A percentile compares a stretch with the other conserved stretches of the same genome.
These are phyloP conservation scores for Cyprinodon tularosa DNA, from an alignment of 2,113 vertebrate genomes.

Conservation along the genomic window DNA sequence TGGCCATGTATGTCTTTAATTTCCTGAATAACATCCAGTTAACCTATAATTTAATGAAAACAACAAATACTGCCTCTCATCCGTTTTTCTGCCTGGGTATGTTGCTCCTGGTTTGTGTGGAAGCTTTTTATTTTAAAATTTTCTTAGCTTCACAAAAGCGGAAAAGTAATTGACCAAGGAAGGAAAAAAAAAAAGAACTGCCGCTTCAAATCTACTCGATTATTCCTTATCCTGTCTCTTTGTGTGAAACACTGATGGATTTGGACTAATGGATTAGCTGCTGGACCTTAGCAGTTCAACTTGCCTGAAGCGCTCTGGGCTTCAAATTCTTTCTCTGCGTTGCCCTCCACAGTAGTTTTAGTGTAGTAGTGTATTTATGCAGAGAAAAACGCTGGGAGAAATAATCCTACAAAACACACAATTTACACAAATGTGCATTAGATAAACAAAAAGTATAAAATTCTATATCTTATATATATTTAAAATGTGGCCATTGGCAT, in stretches of 20 bases:
- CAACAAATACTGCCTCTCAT: background rate
- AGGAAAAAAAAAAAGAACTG: slow-evolving; percentile 28
- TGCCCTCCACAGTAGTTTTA: slow-evolving; percentile 23
- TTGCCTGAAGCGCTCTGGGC: slow-evolving; percentile 50
- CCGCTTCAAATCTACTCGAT: slow-evolving; percentile 51
- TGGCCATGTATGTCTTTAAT: slow-evolving; percentile 12
- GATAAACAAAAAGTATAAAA: slow-evolving; percentile 9
- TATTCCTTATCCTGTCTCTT: slow-evolving; percentile 40
- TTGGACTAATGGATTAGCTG: slow-evolving; percentile 59
- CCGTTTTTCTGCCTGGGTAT: background rate
- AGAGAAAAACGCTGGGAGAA: slow-evolving; percentile 18
- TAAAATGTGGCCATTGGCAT: slow-evolving; percentile 1
- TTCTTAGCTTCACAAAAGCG: background rate
- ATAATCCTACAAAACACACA: background rate
- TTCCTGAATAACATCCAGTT: slow-evolving; percentile 15
- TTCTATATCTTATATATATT: background rate
- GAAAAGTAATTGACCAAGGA: slow-evolving; percentile 33
- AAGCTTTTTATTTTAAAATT: background rate
- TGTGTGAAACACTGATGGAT: slow-evolving; percentile 51
- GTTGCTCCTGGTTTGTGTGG: background rate
- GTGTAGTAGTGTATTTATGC: slow-evolving; percentile 8
- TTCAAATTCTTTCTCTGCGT: slow-evolving; percentile 25
- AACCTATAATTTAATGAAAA: slow-evolving; percentile 14
- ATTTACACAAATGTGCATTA: background rate
- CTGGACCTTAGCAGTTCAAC: slow-evolving; percentile 35